Evolutionary conservation across 2,797 vertebrate genomes (phyloP).

Genomic region (Urocyon cinereoargenteus): DNA sequence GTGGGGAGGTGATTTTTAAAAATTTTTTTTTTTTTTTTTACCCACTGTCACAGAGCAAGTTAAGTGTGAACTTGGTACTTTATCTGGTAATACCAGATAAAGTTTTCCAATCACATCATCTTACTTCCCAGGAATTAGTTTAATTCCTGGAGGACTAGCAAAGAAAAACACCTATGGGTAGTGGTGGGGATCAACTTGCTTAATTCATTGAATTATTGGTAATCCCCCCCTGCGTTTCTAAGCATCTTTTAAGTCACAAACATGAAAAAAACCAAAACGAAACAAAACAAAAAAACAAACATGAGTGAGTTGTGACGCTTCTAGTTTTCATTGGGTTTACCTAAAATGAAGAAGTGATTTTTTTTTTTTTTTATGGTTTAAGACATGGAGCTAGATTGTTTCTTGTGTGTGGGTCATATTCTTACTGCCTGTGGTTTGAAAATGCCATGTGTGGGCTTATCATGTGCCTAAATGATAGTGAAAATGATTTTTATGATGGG

Average conservation of each 20-base stretch:
- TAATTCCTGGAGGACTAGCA: not conserved
- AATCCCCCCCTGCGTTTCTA: not conserved
- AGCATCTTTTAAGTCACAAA: not conserved
- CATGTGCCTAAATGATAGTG: not conserved
- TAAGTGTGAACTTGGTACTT: not conserved
- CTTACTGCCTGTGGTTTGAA: not conserved
- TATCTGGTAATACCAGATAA: not conserved
- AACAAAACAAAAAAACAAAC: no score
- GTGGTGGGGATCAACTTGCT: not conserved
- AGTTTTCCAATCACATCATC: not conserved
- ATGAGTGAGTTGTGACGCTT: not conserved
- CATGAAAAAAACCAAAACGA: no score
- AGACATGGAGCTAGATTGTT: not conserved
- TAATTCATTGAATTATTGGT: not conserved
- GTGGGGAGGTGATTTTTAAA: not conserved
- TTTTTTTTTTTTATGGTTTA: not conserved
- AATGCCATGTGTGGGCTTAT: not conserved
- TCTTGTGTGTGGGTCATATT: not conserved
- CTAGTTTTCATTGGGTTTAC: not conserved
- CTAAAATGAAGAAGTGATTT: not conserved
- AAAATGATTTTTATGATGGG: not conserved
- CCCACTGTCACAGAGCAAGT: not conserved
- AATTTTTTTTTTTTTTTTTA: not conserved
- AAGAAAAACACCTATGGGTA: not conserved
- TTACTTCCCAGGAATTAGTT: not conserved